Evolutionary conservation across 2,797 vertebrate species (phyloP).

Genomic region (Hyperoplus lanceolatus): DNA sequence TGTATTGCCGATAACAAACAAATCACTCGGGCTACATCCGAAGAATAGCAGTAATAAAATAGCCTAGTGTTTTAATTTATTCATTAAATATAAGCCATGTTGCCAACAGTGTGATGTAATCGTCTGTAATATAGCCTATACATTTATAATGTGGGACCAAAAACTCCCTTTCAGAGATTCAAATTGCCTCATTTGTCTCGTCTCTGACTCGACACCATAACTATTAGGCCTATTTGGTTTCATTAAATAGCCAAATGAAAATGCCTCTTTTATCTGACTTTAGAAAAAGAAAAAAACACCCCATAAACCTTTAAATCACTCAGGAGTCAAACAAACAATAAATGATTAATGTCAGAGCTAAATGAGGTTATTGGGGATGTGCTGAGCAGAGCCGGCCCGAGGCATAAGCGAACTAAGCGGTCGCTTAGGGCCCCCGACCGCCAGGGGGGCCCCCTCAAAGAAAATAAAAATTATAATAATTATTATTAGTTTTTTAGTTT

Average conservation of each 20-base stretch:
- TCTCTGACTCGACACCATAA: background rate
- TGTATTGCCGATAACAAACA: background rate
- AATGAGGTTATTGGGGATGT: slow-evolving; percentile 4
- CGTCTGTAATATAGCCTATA: no score
- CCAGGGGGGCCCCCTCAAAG: no score
- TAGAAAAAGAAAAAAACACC: background rate
- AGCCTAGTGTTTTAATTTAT: background rate
- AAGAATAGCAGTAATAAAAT: background rate
- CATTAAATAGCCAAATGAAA: slow-evolving; percentile 24
- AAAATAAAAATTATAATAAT: no score
- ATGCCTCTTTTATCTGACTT: slow-evolving; percentile 34
- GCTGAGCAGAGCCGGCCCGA: no score
- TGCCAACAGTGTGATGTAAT: background rate
- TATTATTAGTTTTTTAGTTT: no score
- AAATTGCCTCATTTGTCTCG: slow-evolving; percentile 15
- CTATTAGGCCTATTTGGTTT: background rate
- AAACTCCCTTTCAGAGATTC: background rate
- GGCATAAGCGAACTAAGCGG: no score
- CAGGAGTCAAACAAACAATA: slow-evolving; percentile 24
- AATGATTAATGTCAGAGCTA: slow-evolving; percentile 20
- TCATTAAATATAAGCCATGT: background rate
- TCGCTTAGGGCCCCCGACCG: no score
- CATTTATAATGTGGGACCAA: background rate
- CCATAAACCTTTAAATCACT: slow-evolving; percentile 21
- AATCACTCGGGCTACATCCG: background rate